Evolutionary conservation across 92 coral and sea anemone genomes (phyloP).

Genomic region (Bergia sp.): DNA sequence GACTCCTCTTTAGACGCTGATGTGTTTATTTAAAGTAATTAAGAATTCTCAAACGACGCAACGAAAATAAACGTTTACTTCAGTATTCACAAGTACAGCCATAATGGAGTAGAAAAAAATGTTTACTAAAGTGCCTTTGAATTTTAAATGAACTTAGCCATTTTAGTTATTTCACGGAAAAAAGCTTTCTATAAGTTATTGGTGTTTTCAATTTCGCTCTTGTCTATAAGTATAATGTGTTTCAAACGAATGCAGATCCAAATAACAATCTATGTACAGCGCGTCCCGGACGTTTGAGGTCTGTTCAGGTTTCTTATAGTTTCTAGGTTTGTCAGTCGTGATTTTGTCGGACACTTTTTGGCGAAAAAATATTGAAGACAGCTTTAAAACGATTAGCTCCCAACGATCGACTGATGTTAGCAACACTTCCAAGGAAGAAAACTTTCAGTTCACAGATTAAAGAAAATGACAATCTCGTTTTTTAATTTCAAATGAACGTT

Average conservation of each 20-base stretch:
- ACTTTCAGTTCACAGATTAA: background rate
- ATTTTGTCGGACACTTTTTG: background rate
- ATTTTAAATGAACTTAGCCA: background rate
- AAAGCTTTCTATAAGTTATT: too few species aligned
- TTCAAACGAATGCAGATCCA: background rate
- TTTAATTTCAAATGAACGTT: background rate
- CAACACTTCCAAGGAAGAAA: background rate
- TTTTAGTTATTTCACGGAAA: background rate
- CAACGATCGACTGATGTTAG: background rate
- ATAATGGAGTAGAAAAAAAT: background rate
- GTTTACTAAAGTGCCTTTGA: background rate
- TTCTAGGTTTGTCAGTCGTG: background rate
- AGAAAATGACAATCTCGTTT: background rate
- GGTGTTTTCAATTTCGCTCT: background rate
- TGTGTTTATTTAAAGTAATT: background rate
- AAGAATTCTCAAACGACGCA: background rate
- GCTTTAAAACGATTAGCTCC: too few species aligned
- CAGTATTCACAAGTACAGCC: background rate
- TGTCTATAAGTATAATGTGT: background rate
- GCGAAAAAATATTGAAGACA: background rate
- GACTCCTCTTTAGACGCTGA: background rate
- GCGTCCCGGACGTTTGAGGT: background rate
- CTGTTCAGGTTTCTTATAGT: background rate
- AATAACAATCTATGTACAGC: background rate
- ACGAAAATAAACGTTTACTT: background rate